phyloP scores from a whole-genome alignment of 2,797 vertebrate genomes.

The Nyctalus aviator region DNA sequence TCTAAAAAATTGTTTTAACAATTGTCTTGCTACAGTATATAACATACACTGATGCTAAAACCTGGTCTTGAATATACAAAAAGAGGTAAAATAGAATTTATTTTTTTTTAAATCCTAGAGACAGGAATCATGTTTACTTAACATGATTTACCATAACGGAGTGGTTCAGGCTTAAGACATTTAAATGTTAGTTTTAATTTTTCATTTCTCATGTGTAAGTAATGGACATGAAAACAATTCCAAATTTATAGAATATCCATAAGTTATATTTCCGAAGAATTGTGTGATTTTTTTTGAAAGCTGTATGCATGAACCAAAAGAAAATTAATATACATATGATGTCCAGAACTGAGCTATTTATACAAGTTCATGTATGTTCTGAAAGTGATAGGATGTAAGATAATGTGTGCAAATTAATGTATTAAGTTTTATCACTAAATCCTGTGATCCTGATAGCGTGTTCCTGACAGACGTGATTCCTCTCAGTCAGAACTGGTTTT shows the following conservation, averaged over 20 bases:
- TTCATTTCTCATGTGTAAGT: not conserved
- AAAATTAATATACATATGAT: not conserved
- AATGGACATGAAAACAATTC: not conserved
- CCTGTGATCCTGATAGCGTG: not conserved
- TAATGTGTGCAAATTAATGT: not conserved
- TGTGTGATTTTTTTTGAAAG: not conserved
- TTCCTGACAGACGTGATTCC: not conserved
- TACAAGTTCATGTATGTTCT: not conserved
- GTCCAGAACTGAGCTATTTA: not conserved
- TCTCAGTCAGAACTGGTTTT: not conserved
- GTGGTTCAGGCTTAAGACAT: not conserved
- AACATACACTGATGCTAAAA: constrained; percentile 23
- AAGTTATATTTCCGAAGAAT: constrained; percentile 3
- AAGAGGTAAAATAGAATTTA: not conserved
- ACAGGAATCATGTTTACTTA: not conserved
- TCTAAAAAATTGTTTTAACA: not conserved
- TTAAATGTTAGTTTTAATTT: constrained; percentile 28
- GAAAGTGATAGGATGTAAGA: constrained; percentile 18
- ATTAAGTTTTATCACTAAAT: not conserved
- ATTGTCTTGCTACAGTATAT: not conserved
- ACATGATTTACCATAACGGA: not conserved
- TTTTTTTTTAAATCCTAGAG: not conserved
- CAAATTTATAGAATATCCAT: not conserved
- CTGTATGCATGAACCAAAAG: not conserved
- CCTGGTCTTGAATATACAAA: not conserved